Evolutionary conservation across 2,888 invertebrate species (phyloP), one percentile per base, ranked within the genome.

Genomic region (Drosophila mimica): DNA sequence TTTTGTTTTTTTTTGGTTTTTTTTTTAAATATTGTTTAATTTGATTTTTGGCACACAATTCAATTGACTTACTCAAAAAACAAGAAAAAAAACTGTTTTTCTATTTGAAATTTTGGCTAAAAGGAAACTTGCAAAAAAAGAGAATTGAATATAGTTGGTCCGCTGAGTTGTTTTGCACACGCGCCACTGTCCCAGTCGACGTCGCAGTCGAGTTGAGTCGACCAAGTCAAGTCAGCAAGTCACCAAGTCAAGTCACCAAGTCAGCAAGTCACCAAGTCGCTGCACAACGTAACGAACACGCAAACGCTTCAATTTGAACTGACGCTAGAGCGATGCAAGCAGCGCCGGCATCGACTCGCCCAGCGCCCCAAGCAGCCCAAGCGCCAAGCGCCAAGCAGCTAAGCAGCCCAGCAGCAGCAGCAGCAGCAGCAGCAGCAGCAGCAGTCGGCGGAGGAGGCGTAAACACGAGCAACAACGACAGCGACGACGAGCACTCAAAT

Each of bases 261-360:
- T 30, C 17, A 13, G 6, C 30, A 17, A 51, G 25, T 25, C 46
- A 31, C 36, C 36, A 60, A 71, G 80, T 62, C 63, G 78, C 74
- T 70, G 77, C 70, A 74, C 65, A 63, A 92, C 92, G 85, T 79
- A 85, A 81, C 91, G 92, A 91, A 92, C 92, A 91, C 92, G 91
- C 91, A 91, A 91, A 92, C 92, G 93, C 89, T 91, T 92, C 91
- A 91, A 91, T 88, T 91, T 89, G 88, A 92, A 93, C 92, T 92
- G 91, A 92, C 56, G 71, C 74, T 54, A 49, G 74, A 20, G 61
- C 69, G 52, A 28, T 64, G 78, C 81, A 68, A 34, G 36, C 61
- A 82, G 70, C 64, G 64, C 75, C 82, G 78, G 82, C 83, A 76
- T 75, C 75, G 73, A 67, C 83, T 80, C 74, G 83, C 62, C 73